Conservation (phyloP, 2,113 vertebrate species). For the Pristiophorus japonicus region DNA sequence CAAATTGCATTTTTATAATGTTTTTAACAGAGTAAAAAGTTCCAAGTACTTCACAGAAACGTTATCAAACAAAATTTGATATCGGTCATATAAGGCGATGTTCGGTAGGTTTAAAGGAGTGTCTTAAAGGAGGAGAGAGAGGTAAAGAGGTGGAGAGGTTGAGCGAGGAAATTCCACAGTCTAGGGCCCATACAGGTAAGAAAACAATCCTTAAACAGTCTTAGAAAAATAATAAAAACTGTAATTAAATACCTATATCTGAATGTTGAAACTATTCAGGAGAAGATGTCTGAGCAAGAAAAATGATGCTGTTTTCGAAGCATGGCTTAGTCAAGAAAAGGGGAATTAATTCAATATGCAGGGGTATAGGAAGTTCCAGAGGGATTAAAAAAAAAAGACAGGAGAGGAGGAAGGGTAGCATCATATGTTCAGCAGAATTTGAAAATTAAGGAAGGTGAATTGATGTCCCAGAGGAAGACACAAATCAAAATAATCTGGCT, state of each 20-base stretch:
- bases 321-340: neutral
- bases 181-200: neutral
- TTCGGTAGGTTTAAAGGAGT: neutral
- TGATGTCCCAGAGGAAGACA: neutral
- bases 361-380: neutral
- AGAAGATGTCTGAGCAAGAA: neutral
- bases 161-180: neutral
- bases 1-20: neutral
- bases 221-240: neutral
- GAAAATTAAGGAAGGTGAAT: constrained; percentile 5
- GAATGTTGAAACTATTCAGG: neutral
- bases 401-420: neutral
- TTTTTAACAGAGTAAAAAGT: neutral
- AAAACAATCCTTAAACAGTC: neutral
- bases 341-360: constrained; percentile 20
- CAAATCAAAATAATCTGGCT: constrained; percentile 24
- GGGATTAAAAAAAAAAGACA: neutral
- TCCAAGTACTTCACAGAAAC: neutral
- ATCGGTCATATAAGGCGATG: neutral
- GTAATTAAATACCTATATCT: neutral
- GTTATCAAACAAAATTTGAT: neutral
- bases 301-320: neutral
- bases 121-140: neutral
- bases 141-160: neutral
- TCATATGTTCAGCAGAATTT: neutral